These are phyloP conservation scores for Malurus elegans DNA, from an alignment of 2,113 vertebrate species.

Conservation along the genomic window DNA sequence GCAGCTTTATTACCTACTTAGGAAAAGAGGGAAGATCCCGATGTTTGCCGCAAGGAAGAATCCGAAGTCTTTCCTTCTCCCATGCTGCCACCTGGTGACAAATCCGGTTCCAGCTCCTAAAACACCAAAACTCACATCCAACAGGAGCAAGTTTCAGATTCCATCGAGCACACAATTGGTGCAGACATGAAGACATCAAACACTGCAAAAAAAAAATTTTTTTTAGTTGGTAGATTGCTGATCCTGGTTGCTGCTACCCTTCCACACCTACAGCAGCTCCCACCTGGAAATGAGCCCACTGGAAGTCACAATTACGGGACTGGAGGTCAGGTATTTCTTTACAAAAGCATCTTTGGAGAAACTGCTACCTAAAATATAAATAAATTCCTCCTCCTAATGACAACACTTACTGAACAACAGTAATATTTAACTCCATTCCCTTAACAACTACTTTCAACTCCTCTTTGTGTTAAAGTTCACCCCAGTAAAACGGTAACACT, in stretches of 20 bases:
- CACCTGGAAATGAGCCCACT: neutral
- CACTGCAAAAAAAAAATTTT: neutral
- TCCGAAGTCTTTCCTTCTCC: neutral
- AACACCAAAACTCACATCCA: neutral
- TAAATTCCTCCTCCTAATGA: neutral
- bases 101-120: neutral
- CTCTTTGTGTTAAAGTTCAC: neutral
- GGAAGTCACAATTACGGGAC: neutral
- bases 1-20: neutral
- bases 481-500: neutral
- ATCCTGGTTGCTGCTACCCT: neutral
- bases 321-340: neutral
- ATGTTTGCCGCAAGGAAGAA: neutral
- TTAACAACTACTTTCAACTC: neutral
- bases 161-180: neutral
- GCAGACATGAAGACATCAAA: neutral
- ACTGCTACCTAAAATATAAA: neutral
- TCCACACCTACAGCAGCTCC: neutral
- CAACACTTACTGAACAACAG: neutral
- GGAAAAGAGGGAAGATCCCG: neutral
- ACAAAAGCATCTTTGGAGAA: neutral
- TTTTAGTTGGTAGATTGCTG: neutral
- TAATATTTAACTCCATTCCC: neutral
- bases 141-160: neutral
- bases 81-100: slow-evolving; percentile 44